Base-by-base conservation (phyloP, 2,797 vertebrate genomes). In the Scleropages formosus region DNA sequence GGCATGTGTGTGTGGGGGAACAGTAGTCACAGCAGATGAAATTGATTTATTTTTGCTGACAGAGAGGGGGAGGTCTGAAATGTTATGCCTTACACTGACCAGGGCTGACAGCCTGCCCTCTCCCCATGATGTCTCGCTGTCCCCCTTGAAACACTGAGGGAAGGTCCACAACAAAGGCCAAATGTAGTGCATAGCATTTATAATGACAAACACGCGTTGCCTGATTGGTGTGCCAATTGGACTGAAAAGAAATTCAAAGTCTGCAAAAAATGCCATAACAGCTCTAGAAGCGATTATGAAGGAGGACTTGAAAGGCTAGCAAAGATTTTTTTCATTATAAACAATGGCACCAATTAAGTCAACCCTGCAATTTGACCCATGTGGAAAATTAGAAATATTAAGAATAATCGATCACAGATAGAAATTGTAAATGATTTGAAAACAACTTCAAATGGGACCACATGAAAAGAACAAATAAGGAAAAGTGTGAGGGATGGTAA, bases 11-110 rank as follows among this genome's bases (percentile, higher is more conserved):
- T 66, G 64, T 66, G 47, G 59, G 75, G 20, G 44, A 68, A 39
- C 46, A 39, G 59, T 65, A 78, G 53, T 22, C 27, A 56, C 67
- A 72, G 79, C 80, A 80, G 72, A 91, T 90, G 87, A 92, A 91
- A 91, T 79, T 89, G 86, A 93, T 93, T 94, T 92, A 90, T 91
- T 92, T 79, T 91, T 81, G 78, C 22, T 75, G 31, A 53, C 47
- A 51, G 44, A 58, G 24, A 20, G 56, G 63, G 72, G 77, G 49
- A 11, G 77, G 80, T 86, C 88, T 82, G 85, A 88, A 91, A 91
- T 83, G 84, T 84, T 86, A 90, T 89, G 89, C 87, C 84, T 75
- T 76, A 80, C 0, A 0, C 58, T 60, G 78, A 82, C 78, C 44
- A 76, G 79, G 81, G 82, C 81, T 77, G 81, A 81, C 81, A 81